These are phyloP conservation scores for Mylabris phalerata DNA, from an alignment of 1,140 invertebrate species.

Conservation along the genomic window DNA sequence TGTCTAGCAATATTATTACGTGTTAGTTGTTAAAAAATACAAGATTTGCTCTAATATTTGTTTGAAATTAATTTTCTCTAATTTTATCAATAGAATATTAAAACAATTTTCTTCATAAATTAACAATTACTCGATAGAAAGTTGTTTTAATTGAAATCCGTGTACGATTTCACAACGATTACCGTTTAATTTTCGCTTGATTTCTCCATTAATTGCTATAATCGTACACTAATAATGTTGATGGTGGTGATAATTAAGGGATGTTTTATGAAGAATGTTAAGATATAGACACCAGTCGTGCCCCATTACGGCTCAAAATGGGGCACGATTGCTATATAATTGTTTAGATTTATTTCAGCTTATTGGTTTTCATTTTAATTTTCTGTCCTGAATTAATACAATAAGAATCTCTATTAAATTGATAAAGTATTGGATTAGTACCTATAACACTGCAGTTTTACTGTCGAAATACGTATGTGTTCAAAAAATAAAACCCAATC, in stretches of 20 bases:
- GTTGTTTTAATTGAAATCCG: slow-evolving; percentile 6
- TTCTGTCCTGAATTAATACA: slow-evolving; percentile 1
- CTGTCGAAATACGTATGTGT: slow-evolving; percentile 38
- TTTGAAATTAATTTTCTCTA: too few relatives aligned
- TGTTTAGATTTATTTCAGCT: background rate
- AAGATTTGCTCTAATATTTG: slow-evolving; percentile 7
- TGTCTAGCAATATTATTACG: slow-evolving; percentile 32
- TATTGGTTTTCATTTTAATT: too few relatives aligned
- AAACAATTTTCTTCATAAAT: background rate
- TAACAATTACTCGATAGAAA: background rate
- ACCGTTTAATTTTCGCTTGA: too few relatives aligned
- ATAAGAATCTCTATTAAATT: slow-evolving; percentile 20
- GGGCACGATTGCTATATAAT: slow-evolving; percentile 21
- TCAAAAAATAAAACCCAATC: slow-evolving; percentile 37
- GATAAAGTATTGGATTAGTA: slow-evolving; percentile 35
- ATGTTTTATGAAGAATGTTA: background rate
- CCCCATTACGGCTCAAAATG: slow-evolving; percentile 37
- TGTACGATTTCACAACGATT: background rate
- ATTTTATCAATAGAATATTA: too few relatives aligned
- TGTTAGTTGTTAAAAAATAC: slow-evolving; percentile 26
- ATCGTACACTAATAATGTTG: background rate
- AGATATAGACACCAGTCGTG: slow-evolving; percentile 15
- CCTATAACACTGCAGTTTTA: slow-evolving; percentile 37
- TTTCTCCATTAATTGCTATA: background rate
- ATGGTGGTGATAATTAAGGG: background rate